Percentiles rank a stretch among this genome's conserved stretches.
These are phyloP conservation scores for Cariama cristata DNA, from an alignment of 2,113 vertebrate genomes.

Conservation along the genomic window DNA sequence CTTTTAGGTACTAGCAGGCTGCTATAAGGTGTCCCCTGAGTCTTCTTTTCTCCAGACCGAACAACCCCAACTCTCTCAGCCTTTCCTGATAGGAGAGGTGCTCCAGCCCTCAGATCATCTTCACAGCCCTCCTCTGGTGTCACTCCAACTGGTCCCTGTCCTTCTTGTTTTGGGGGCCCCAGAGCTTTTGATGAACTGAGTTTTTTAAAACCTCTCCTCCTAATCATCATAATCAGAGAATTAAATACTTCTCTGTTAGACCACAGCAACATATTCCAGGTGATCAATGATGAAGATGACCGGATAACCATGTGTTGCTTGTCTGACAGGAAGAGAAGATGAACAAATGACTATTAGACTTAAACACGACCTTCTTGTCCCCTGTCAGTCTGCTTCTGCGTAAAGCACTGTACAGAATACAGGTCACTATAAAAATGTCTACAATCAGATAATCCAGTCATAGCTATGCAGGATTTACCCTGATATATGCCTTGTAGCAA, in stretches of 20 bases:
- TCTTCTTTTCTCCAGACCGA: too few relatives aligned
- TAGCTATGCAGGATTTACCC: not conserved
- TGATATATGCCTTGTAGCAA: not conserved
- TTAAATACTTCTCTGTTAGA: not conserved
- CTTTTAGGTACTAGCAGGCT: too few relatives aligned
- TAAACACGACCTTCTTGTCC: not conserved
- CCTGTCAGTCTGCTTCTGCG: not conserved
- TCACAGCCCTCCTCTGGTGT: too few relatives aligned
- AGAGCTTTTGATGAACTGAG: not conserved
- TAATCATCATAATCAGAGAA: not conserved
- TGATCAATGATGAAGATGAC: not conserved
- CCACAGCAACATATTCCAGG: not conserved
- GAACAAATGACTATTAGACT: not conserved
- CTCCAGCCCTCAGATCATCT: too few relatives aligned
- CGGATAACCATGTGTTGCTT: rapidly evolving
- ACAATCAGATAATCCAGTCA: not conserved
- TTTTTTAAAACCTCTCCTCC: not conserved
- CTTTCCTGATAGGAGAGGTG: too few relatives aligned
- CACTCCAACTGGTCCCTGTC: too few relatives aligned
- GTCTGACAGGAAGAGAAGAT: not conserved
- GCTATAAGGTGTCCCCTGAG: too few relatives aligned
- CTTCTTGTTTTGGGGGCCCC: too few relatives aligned
- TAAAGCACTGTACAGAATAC: not conserved
- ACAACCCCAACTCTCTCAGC: too few relatives aligned
- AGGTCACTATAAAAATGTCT: not conserved